These are phyloP conservation scores for Drosophila ambigua DNA, from an alignment of 1,140 invertebrate species.

Conservation along the genomic window DNA sequence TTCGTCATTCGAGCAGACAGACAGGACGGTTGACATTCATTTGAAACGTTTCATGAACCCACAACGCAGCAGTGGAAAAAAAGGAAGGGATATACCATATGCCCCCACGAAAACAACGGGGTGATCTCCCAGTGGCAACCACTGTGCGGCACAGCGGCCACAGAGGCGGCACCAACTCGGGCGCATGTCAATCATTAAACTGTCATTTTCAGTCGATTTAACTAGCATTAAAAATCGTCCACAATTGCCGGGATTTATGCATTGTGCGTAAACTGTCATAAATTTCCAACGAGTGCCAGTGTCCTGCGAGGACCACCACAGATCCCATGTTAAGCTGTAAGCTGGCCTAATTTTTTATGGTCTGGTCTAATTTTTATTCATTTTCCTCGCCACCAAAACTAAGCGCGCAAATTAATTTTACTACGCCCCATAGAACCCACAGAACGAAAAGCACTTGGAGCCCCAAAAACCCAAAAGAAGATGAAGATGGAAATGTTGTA, in stretches of 20 bases:
- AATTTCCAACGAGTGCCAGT: slow-evolving; percentile 56
- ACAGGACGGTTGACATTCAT: slow-evolving; percentile 73
- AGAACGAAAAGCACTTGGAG: background rate
- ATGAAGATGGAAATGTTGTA: slow-evolving; percentile 17
- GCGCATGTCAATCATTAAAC: slow-evolving; percentile 81
- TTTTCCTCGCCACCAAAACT: slow-evolving; percentile 50
- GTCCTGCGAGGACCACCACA: background rate
- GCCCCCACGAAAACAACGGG: slow-evolving; percentile 35
- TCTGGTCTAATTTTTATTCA: slow-evolving; percentile 80
- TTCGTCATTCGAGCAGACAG: slow-evolving; percentile 75
- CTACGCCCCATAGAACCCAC: slow-evolving; percentile 26
- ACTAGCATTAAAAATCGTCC: slow-evolving; percentile 81
- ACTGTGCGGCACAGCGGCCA: slow-evolving; percentile 15
- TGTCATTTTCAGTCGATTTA: slow-evolving; percentile 82
- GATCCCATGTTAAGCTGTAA: slow-evolving; percentile 60
- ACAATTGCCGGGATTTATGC: slow-evolving; percentile 81
- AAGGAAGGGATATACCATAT: slow-evolving; percentile 27
- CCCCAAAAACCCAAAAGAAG: background rate
- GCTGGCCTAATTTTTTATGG: slow-evolving; percentile 79
- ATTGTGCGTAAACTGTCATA: slow-evolving; percentile 76
- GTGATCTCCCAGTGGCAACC: slow-evolving; percentile 46
- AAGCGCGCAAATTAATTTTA: slow-evolving; percentile 71
- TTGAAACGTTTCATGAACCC: slow-evolving; percentile 65
- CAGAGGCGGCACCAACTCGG: slow-evolving; percentile 37
- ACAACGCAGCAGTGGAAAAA: slow-evolving; percentile 10